Conservation (phyloP, 2,888 invertebrate species). For the Acanthoscelides obtectus region DNA sequence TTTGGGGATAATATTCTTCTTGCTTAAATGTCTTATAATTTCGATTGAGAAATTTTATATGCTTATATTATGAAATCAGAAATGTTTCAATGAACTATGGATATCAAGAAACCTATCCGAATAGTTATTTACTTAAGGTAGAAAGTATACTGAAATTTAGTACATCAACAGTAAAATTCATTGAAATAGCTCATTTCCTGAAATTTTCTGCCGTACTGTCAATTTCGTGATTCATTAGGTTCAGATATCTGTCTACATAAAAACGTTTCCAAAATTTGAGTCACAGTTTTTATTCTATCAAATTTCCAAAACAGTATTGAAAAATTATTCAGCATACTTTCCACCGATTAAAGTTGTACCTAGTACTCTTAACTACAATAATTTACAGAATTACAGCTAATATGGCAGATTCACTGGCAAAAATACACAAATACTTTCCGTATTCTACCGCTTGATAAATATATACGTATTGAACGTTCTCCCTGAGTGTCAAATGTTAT, state of each 20-base stretch:
- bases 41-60: too few relatives aligned
- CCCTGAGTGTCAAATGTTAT: background rate
- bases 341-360: background rate
- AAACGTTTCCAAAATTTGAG: too few relatives aligned
- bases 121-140: background rate
- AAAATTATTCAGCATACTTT: background rate
- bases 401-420: conserved; percentile 35
- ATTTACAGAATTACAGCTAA: conserved; percentile 27
- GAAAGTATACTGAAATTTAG: background rate
- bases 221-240: too few relatives aligned
- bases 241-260: too few relatives aligned
- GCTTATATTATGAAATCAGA: too few relatives aligned
- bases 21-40: too few relatives aligned
- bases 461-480: background rate
- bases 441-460: conserved; percentile 4
- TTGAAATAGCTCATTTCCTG: too few relatives aligned
- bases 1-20: too few relatives aligned
- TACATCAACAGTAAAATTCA: too few relatives aligned
- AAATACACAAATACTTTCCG: conserved; percentile 15
- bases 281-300: too few relatives aligned
- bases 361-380: background rate
- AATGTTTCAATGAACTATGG: background rate
- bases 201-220: too few relatives aligned
- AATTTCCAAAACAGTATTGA: too few relatives aligned
- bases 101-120: background rate